Evolutionary conservation across 2,113 vertebrate species (phyloP), one percentile per base, ranked within the genome.

Genomic region (Periophthalmus modestus): DNA sequence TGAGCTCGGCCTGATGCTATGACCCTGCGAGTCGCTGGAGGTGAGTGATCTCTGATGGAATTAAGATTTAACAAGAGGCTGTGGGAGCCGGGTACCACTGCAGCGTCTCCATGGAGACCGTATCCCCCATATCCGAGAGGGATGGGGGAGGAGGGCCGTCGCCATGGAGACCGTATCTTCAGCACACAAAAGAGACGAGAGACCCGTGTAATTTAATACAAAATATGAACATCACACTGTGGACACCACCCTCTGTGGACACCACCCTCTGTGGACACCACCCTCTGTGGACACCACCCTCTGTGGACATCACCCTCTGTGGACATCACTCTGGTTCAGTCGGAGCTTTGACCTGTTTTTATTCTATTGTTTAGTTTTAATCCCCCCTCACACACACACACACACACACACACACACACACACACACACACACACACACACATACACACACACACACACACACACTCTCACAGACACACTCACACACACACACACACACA

Each of bases 31-130:
- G 4, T 15, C 24, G 58, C 23, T 33, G 58, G 58, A 61, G 58
- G 58, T 61, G 58, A 61, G 58, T 16, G 55, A 3, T 13, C 4
- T 24, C 5, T 58, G n/a, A 14, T 61, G 2, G 12, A 24, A 33
- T 7, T n/a, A 19, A 21, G 54, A 57, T 61, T 61, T 58, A 54
- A 23, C 21, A 21, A 58, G 55, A 24, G 21, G 57, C 2, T 2
- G 21, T 4, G 21, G 57, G 57, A n/a, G 12, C 14, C 21, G 19
- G 54, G 54, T 24, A 15, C 23, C 24, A 2, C 55, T 57, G 58
- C 58, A 61, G 58, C 58, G 58, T 61, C 58, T 24, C 58, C 58
- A 61, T 61, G 58, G 58, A 61, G 58, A 61, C 58, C 24, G 24
- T 61, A 28, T 61, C 24, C 57, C 28, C 58, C 13, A 24, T 33